These are phyloP conservation scores for Rousettus leschenaultii DNA, from an alignment of 2,113 vertebrate species.

Conservation along the genomic window DNA sequence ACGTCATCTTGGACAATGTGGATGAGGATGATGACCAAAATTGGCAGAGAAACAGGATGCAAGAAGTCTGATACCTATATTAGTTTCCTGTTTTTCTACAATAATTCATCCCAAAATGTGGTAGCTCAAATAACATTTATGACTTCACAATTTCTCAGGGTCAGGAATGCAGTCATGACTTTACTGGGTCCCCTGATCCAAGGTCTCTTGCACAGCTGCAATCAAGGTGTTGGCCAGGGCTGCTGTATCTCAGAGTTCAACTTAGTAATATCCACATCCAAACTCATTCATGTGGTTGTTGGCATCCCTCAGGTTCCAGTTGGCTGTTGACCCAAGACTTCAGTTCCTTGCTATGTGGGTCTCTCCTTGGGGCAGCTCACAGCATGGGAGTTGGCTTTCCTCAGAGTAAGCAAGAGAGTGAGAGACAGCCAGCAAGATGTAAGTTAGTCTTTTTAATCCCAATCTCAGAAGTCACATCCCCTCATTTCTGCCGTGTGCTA, in stretches of 20 bases:
- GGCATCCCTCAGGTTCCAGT: neutral
- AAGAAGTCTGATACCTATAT: neutral
- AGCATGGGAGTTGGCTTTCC: neutral
- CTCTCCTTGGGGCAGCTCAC: neutral
- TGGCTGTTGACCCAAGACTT: neutral
- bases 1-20: neutral
- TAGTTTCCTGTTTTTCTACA: neutral
- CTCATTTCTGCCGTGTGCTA: accelerated
- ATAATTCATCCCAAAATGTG: neutral
- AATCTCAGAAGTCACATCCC: neutral
- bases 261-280: neutral
- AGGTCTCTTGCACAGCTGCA: neutral
- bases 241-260: neutral
- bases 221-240: neutral
- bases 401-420: neutral
- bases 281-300: neutral
- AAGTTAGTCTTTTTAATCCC: neutral
- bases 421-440: neutral
- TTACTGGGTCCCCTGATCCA: neutral
- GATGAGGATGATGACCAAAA: neutral
- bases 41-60: neutral
- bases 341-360: neutral
- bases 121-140: neutral
- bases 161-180: neutral
- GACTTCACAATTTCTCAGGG: neutral